Evolutionary conservation across 2,113 vertebrate genomes (phyloP), one percentile per base, ranked within the genome.

Genomic region (Apteryx mantelli): DNA sequence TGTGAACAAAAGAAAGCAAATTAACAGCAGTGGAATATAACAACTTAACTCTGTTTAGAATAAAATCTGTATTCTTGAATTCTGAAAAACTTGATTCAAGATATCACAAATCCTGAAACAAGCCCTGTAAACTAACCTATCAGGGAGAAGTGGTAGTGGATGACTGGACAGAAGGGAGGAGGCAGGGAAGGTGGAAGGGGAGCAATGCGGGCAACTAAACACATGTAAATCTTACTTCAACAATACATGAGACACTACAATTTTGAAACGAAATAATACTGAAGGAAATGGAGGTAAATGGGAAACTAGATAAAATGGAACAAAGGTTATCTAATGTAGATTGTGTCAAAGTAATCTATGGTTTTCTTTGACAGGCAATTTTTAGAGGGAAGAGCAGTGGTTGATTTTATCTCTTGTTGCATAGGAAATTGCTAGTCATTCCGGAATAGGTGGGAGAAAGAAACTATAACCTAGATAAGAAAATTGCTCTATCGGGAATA

Each of bases 381-480:
- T 95, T 91, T 61, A 82, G 20, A 75, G 6, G 55, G 40, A 95
- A 95, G 85, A 80, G 58, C 32, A 79, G 21, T 25, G 26, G 13
- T 28, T 91, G 70, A 93, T 97, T 91, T 93, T 76, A 77, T 61
- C 75, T 73, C 71, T 86, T 80, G 63, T 86, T 86, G n/a, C 14
- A 56, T 2, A 77, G 32, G 32, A 93, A 93, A 90, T 80, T 80
- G 19, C 32, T 56, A 86, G 42, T 61, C 71, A 69, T 80, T 92
- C 42, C 61, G 38, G 40, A 88, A 28, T 48, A 88, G 28, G 32
- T 15, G 10, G 58, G 56, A 34, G 64, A 85, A 82, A 89, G 15
- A 40, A 91, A 30, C 13, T 55, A 42, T 21, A n/a, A 22, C n/a
- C 6, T 42, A 25, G 58, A 73, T n/a, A 80, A 80, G 21, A 18